Conservation (phyloP, 2,113 vertebrate genomes). For the Nannospalax galili region DNA sequence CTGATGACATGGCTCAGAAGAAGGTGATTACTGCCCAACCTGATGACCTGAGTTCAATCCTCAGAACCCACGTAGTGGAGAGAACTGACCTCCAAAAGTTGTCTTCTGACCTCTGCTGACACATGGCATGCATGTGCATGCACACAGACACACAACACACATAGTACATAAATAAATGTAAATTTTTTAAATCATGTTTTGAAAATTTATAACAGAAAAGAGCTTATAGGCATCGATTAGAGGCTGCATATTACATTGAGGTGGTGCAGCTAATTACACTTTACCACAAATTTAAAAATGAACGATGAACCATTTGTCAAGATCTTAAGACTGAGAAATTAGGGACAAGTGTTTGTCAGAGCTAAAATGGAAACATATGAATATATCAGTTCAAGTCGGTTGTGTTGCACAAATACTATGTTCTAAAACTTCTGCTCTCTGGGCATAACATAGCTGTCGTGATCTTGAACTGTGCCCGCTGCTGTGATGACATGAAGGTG, state of each 20-base stretch:
- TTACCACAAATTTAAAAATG: not conserved
- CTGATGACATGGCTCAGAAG: not conserved
- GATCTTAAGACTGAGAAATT: constrained; percentile 15
- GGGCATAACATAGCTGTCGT: no score
- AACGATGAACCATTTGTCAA: not conserved
- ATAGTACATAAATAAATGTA: not conserved
- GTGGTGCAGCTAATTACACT: not conserved
- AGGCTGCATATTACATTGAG: not conserved
- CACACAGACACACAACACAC: not conserved
- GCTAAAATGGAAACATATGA: not conserved
- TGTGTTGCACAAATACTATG: not conserved
- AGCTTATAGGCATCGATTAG: not conserved
- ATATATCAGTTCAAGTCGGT: not conserved
- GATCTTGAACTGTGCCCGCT: no score
- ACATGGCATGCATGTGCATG: not conserved
- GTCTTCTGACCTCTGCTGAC: no score
- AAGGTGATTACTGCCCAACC: not conserved
- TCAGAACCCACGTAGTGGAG: not conserved
- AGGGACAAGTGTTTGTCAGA: not conserved
- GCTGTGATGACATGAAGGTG: not conserved
- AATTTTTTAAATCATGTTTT: constrained; percentile 8
- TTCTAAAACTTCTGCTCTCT: not conserved
- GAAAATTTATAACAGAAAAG: not conserved
- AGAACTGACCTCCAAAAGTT: no score
- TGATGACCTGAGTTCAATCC: not conserved